Evolutionary conservation across 2,113 vertebrate genomes (phyloP), one percentile per base, ranked within the genome.

Genomic region (Salvelinus alpinus): DNA sequence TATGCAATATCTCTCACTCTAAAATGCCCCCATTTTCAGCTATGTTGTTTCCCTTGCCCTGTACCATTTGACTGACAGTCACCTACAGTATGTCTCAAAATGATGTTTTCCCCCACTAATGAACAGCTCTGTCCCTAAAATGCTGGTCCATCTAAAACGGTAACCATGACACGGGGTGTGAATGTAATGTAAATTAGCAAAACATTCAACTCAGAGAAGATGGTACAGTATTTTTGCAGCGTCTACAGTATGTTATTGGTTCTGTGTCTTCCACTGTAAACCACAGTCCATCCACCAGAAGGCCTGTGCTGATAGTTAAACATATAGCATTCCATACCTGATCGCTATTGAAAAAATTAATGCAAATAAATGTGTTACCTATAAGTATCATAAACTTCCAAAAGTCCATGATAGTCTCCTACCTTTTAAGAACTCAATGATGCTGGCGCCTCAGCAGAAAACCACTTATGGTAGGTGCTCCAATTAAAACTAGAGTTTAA

Each of bases 401-500:
- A 29, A 67, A 65, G 12, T 14, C 22, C 64, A 65, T 67, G 5
- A 31, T 18, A 1, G 14, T 18, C 29, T 29, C 25, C 27, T 6
- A 20, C 65, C 14, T 31, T 67, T 11, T 29, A 29, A 67, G 2
- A 4, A 34, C 6, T 31, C 65, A 67, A 67, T 67, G 65, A 27
- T 67, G 65, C 27, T 67, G 13, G 29, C 4, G 22, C n/a, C 65
- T 18, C 14, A 31, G 18, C 27, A 16, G 12, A 67, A 67, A 67
- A 31, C 4, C 25, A 54, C 12, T 54, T 54, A 54, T n/a, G 6
- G 0, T 67, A 34, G 65, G 65, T 67, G n/a, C 0, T 22, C 1
- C 1, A 1, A 62, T 67, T 67, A 31, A 67, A 65, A 67, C 12
- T 31, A 11, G 44, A n/a, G 64, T 72, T 72, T 68, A 62, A 74